Evolutionary conservation across 1,140 invertebrate genomes (phyloP), one percentile per base, ranked within the genome.

Genomic region (Marisa cornuarietis): DNA sequence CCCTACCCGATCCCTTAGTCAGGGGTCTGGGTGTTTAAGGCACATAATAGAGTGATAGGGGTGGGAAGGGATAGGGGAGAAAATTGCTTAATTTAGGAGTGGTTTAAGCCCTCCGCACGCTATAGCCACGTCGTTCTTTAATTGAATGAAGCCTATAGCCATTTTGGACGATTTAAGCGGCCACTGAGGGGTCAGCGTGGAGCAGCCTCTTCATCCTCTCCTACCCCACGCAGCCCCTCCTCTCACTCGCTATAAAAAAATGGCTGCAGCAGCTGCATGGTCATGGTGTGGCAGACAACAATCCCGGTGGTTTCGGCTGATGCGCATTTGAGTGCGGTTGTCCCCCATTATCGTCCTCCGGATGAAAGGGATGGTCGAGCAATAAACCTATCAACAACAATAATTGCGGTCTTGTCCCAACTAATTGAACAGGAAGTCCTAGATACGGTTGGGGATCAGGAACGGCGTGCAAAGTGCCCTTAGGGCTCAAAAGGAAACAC

Each of bases 341-440:
- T 14, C 74, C n/a, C 52, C 61, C 14, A 77, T 77, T 77, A 77
- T 77, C 76, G 18, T 22, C 51, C 0, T 51, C 31, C 10, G 71
- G 58, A 20, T 71, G 68, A 79, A 72, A 61, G 77, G 61, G 68
- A 79, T 71, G 14, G 71, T 52, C 18, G 24, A 14, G 77, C 71
- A 79, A 79, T 79, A 79, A 79, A 79, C 24, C 58, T 79, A 79
- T 79, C 77, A 79, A 8, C 68, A 26, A 54, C 77, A 20, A 58
- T 79, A 69, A 61, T 26, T 79, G 66, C 42, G 52, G 9, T 49
- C 42, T 22, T 68, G 26, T 68, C 24, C 20, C 63, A 16, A n/a
- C 26, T 77, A 69, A 77, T 77, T 77, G 76, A 52, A n/a, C 16
- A 22, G 65, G 76, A 77, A 77, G 22, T n/a, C 31, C 14, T 24